A percentile compares a stretch with the other conserved stretches of the same genome.
Conservation (phyloP, 2,888 invertebrate species). For the Lacanobia wlatinum region DNA sequence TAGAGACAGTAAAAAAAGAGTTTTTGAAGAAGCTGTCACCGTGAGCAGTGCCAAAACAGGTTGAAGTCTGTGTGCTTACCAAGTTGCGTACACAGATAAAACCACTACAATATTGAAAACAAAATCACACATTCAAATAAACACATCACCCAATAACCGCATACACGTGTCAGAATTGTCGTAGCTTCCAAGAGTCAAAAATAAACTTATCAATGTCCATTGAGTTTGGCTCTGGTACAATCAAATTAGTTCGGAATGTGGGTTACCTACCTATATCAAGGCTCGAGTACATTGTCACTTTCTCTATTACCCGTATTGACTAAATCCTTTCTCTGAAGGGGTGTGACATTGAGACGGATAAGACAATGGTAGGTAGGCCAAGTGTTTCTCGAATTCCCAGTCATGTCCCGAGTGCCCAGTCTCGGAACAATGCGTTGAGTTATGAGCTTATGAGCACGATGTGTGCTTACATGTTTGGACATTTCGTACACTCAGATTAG, state of each 20-base stretch:
- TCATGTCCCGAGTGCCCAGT: constrained; percentile 27
- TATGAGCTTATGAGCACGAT: constrained; percentile 24
- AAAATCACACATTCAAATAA: constrained; percentile 1
- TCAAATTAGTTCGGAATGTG: constrained; percentile 45
- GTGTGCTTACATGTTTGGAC: constrained; percentile 9
- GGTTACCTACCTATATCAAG: constrained; percentile 51
- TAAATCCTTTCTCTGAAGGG: constrained; percentile 49
- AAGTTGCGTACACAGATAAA: not conserved
- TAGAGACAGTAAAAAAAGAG: no score
- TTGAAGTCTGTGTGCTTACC: not conserved
- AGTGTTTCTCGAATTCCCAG: constrained; percentile 42
- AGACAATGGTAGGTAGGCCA: constrained; percentile 44
- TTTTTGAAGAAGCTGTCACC: not conserved
- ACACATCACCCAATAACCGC: constrained; percentile 5
- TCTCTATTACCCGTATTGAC: constrained; percentile 46
- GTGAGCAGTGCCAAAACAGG: no score
- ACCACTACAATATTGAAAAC: not conserved
- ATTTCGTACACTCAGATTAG: constrained; percentile 20
- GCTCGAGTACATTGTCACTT: constrained; percentile 35
- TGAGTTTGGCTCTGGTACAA: constrained; percentile 41
- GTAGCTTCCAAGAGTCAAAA: constrained; percentile 32
- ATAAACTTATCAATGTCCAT: constrained; percentile 45
- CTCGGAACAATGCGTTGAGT: constrained; percentile 32
- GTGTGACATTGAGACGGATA: constrained; percentile 53
- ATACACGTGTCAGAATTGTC: constrained; percentile 8